Percentiles rank a stretch among this genome's conserved stretches.
Evolutionary conservation across 2,888 invertebrate genomes (phyloP).

Genomic region (Lepidonotus clava): DNA sequence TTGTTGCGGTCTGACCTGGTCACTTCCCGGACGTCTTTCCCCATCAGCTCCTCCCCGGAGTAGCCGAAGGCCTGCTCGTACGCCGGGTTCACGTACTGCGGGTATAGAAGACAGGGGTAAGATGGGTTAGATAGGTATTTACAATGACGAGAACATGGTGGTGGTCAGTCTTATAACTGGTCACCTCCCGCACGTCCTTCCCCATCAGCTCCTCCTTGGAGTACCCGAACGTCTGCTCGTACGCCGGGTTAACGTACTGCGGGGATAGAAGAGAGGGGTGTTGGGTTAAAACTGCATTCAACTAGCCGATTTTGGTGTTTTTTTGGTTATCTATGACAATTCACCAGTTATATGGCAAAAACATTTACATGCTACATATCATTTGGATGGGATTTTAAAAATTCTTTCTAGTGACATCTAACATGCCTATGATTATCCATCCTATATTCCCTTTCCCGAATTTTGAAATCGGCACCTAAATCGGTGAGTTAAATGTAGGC

Average conservation of each 20-base stretch:
- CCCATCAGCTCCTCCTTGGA: slow-evolving; percentile 85
- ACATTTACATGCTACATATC: too few species aligned
- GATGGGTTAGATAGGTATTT: background rate
- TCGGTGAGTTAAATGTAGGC: too few species aligned
- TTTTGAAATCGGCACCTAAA: too few species aligned
- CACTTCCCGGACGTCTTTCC: slow-evolving; percentile 84
- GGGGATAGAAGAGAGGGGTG: background rate
- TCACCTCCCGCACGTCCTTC: slow-evolving; percentile 84
- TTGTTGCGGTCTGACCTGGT: slow-evolving; percentile 81
- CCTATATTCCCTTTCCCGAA: too few species aligned
- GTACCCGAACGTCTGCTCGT: slow-evolving; percentile 90
- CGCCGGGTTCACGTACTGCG: slow-evolving; percentile 91
- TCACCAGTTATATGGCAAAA: too few species aligned
- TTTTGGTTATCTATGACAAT: too few species aligned
- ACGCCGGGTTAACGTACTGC: slow-evolving; percentile 93
- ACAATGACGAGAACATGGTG: background rate
- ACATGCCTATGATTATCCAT: too few species aligned
- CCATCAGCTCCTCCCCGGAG: slow-evolving; percentile 85
- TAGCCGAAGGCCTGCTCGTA: slow-evolving; percentile 91
- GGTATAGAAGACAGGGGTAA: background rate
- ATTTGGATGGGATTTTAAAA: too few species aligned
- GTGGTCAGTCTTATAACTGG: background rate
- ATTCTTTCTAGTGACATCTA: too few species aligned
- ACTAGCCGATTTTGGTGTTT: too few species aligned
- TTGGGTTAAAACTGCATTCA: background rate